Evolutionary conservation across 2,113 vertebrate genomes (phyloP).

Genomic region (Callipepla squamata): DNA sequence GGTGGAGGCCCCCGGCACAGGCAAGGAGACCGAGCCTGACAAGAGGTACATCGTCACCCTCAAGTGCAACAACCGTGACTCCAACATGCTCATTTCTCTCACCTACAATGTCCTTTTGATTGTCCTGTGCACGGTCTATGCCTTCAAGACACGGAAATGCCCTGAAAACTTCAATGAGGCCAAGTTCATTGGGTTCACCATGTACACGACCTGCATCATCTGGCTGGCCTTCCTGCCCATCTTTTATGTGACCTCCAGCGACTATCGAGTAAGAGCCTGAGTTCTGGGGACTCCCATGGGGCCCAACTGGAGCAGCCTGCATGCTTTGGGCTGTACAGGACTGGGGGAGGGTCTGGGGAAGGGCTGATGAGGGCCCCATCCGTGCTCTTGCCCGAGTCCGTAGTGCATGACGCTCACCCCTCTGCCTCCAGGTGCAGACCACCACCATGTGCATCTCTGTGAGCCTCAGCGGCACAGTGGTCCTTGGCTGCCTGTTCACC

Average conservation of each 20-base stretch:
- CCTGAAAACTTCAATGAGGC: slow-evolving; percentile 99
- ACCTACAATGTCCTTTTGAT: slow-evolving; percentile 97
- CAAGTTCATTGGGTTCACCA: slow-evolving; percentile 99
- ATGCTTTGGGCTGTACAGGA: accelerated
- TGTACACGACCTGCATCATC: slow-evolving; percentile 99
- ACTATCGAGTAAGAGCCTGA: slow-evolving; percentile 89
- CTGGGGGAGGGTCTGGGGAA: neutral
- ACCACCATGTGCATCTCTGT: slow-evolving; percentile 99
- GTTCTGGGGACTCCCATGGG: neutral
- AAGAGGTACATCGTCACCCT: slow-evolving; percentile 92
- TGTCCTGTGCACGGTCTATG: slow-evolving; percentile 95
- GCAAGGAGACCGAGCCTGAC: slow-evolving; percentile 92
- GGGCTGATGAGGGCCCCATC: neutral
- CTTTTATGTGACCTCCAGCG: slow-evolving; percentile 98
- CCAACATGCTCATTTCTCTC: slow-evolving; percentile 95
- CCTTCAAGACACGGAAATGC: slow-evolving; percentile 98
- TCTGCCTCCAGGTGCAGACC: slow-evolving; percentile 91
- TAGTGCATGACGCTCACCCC: neutral
- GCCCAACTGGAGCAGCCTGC: neutral
- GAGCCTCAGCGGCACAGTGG: slow-evolving; percentile 95
- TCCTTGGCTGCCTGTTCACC: slow-evolving; percentile 94
- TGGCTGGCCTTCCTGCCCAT: slow-evolving; percentile 99
- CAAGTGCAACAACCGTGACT: slow-evolving; percentile 94
- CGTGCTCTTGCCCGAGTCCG: accelerated
- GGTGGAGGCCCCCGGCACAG: slow-evolving; percentile 91